Evolutionary conservation across 2,113 vertebrate species (phyloP), one percentile per base, ranked within the genome.

Genomic region (Mustela lutreola): DNA sequence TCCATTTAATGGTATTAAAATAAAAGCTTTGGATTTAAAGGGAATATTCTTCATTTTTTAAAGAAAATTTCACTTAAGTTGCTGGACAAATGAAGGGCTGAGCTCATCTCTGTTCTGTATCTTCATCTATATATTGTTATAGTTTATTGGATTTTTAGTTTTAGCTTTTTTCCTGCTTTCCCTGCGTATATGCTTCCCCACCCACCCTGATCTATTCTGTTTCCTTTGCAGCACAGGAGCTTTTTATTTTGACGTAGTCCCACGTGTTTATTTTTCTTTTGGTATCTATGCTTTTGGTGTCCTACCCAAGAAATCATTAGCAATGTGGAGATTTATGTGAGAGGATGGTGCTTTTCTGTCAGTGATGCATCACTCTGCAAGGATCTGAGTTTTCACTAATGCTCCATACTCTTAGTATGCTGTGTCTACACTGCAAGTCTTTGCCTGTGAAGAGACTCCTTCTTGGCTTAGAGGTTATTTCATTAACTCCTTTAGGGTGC

Each of bases 1-100:
- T n/a, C 42, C 8, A 58, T 91, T 85, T 93, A 90, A 24, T 71
- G 36, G 48, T 15, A 81, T 86, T 94, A 94, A 97, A 85, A 67
- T 33, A 31, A 45, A 11, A 87, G 8, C n/a, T 92, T 95, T 76
- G 31, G 12, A 33, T 79, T 65, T 87, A 73, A 80, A 73, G 63
- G 15, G 24, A 80, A 1, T 88, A n/a, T 80, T 89, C 11, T 81
- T 39, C 28, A 65, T 75, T 65, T 90, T 58, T 81, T 22, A 33
- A 80, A 83, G 78, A 80, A 91, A 56, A 45, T 60, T 58, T 82
- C 42, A 67, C 28, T 93, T 22, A n/a, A 73, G 15, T 56, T 94
- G 11, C 48, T 90, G 36, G 11, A 58, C n/a, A 76, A 19, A 18
- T 71, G 42, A 79, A 92, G 60, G 8, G 21, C 42, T 50, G 22